Conservation (phyloP, 53 echinoderm and acorn worm genomes). For the Antedon mediterranea region DNA sequence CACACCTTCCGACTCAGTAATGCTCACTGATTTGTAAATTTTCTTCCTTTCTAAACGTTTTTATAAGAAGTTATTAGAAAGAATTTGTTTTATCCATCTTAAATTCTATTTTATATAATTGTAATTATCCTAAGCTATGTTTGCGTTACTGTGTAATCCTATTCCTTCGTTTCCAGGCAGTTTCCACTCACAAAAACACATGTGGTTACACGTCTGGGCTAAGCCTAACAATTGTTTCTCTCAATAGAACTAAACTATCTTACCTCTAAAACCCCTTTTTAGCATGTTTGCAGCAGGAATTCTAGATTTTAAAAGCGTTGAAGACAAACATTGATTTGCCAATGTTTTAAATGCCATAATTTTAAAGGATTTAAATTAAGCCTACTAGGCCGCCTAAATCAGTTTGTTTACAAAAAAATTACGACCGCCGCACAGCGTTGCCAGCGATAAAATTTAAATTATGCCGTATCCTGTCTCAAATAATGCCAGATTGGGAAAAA, state of each 20-base stretch:
- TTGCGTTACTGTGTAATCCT: not conserved
- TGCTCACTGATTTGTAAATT: slow-evolving; percentile 95
- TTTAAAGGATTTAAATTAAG: not conserved
- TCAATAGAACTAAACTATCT: not conserved
- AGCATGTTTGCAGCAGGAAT: not conserved
- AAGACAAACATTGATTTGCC: not conserved
- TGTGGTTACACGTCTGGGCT: not conserved
- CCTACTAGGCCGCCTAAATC: no score
- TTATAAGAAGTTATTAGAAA: no score
- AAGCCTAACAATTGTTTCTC: not conserved
- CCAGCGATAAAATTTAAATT: no score
- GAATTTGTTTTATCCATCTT: no score
- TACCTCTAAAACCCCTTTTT: not conserved
- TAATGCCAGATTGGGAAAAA: no score
- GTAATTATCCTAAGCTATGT: no score
- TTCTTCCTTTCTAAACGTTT: slow-evolving; percentile 64
- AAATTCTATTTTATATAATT: no score
- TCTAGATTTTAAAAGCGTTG: not conserved
- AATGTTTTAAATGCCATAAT: not conserved
- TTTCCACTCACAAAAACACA: not conserved
- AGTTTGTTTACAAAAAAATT: no score
- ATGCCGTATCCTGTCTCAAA: no score
- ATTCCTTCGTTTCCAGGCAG: not conserved
- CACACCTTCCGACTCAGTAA: slow-evolving; percentile 48
- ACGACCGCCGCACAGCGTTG: no score